phyloP scores from a whole-genome alignment of 2,797 vertebrate species.

The Pseudochaenichthys georgianus region DNA sequence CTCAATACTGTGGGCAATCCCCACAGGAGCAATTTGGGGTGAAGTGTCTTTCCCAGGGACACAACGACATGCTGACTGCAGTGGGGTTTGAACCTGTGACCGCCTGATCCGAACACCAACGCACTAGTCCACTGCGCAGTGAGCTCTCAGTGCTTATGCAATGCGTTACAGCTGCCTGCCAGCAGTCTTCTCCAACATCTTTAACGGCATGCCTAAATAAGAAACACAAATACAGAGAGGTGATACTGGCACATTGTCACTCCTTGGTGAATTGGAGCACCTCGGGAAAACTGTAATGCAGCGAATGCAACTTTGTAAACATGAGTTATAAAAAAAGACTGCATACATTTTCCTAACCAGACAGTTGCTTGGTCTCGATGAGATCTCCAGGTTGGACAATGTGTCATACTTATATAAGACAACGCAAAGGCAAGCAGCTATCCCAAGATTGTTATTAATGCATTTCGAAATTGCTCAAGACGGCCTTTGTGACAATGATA shows the following conservation, averaged over 20 bases:
- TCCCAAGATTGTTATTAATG: conserved; percentile 43
- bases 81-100: no score
- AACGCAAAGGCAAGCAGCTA: conserved; percentile 27
- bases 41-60: no score
- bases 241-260: conserved; percentile 31
- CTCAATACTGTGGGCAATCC: no score
- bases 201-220: conserved; percentile 57
- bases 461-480: conserved; percentile 22
- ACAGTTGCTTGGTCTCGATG: conserved; percentile 45
- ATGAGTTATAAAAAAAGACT: conserved; percentile 25
- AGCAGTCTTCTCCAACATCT: conserved; percentile 26
- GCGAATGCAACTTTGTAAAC: conserved; percentile 43
- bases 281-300: conserved; percentile 28
- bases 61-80: no score
- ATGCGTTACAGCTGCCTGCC: conserved; percentile 12
- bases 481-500: conserved; percentile 29
- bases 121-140: background rate
- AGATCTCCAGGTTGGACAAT: conserved; percentile 57
- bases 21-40: no score
- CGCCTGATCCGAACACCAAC: no score
- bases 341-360: conserved; percentile 19
- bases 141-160: conserved; percentile 14
- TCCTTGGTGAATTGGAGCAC: conserved; percentile 44
- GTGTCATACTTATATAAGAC: conserved; percentile 61
- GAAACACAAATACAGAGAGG: conserved; percentile 36